Evolutionary conservation across 2,888 invertebrate species (phyloP).

Genomic region (Tipula helvola): DNA sequence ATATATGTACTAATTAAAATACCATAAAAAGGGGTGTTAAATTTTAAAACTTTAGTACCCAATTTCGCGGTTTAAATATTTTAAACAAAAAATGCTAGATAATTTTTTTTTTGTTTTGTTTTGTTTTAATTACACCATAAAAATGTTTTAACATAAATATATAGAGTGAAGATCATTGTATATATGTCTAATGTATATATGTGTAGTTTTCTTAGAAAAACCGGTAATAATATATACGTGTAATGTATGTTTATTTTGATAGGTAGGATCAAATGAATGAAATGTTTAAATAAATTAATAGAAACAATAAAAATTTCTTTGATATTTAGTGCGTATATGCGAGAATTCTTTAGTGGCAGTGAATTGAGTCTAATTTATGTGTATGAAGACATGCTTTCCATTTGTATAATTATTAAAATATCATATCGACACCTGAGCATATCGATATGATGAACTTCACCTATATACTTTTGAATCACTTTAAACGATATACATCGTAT

Average conservation of each 20-base stretch:
- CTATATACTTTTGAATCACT: neutral
- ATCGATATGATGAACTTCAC: constrained; percentile 7
- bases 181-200: neutral
- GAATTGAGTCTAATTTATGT: neutral
- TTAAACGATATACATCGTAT: neutral
- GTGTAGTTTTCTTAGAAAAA: neutral
- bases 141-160: neutral
- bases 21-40: neutral
- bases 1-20: neutral
- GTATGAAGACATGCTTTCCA: neutral
- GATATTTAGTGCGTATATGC: neutral
- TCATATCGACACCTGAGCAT: constrained; percentile 8
- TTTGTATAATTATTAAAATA: constrained; percentile 1
- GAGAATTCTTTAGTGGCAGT: neutral
- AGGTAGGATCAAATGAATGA: neutral
- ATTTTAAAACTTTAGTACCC: neutral
- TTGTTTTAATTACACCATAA: neutral
- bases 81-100: neutral
- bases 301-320: neutral
- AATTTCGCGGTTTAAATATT: constrained; percentile 1
- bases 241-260: neutral
- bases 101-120: neutral
- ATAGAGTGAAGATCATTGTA: neutral
- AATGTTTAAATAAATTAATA: neutral
- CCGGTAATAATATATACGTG: neutral